These are phyloP conservation scores for Thomomys bottae DNA, from an alignment of 2,113 vertebrate species.

Conservation along the genomic window DNA sequence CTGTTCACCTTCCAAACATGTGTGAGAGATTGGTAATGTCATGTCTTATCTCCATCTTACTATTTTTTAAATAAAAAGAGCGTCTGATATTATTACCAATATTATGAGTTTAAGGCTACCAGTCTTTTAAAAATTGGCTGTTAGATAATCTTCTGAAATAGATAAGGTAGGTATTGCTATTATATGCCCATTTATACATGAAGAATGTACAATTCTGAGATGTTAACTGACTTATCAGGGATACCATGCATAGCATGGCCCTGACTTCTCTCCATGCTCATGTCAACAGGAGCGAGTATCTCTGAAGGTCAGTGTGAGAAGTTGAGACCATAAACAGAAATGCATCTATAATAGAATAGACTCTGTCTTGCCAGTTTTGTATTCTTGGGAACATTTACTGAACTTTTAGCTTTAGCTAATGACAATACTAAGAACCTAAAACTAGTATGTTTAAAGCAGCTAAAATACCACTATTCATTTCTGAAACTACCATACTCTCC, in stretches of 20 bases:
- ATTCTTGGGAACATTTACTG: conserved; percentile 47
- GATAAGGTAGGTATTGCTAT: neutral
- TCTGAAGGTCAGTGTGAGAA: neutral
- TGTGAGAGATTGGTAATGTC: conserved; percentile 3
- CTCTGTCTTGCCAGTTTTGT: conserved; percentile 29
- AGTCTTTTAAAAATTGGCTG: neutral
- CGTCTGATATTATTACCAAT: neutral
- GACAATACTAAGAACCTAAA: conserved; percentile 53
- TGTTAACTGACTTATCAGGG: neutral
- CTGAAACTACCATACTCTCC: neutral
- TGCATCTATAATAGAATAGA: conserved; percentile 51
- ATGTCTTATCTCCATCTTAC: neutral
- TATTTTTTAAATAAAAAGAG: neutral
- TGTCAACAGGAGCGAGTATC: neutral
- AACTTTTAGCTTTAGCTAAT: conserved; percentile 55
- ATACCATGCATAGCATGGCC: neutral
- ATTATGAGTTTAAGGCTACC: neutral
- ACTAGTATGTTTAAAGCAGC: conserved; percentile 31
- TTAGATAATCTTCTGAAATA: conserved; percentile 3
- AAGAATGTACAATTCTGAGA: conserved; percentile 23
- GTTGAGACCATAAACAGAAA: conserved; percentile 11
- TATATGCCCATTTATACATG: neutral
- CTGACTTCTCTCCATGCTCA: neutral
- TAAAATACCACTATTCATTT: conserved; percentile 36
- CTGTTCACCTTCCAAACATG: neutral